These are phyloP conservation scores for Cherax quadricarinatus DNA, from an alignment of 1,140 invertebrate genomes.

Conservation along the genomic window DNA sequence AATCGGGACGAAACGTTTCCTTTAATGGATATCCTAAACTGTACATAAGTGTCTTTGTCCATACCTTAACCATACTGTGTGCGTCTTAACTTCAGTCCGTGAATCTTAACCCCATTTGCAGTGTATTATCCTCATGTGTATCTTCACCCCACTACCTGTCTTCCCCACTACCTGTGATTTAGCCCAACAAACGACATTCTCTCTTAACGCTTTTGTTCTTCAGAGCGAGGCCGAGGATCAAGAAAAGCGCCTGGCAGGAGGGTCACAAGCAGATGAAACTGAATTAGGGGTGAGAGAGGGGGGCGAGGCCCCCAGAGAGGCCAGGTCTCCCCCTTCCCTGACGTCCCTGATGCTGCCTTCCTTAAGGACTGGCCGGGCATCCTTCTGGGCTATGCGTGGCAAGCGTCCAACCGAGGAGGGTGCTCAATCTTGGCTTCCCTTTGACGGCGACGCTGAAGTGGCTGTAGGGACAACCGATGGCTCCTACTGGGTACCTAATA, in stretches of 20 bases:
- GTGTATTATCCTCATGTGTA: too few relatives aligned
- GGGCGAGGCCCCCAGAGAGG: too few relatives aligned
- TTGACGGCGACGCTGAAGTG: not conserved
- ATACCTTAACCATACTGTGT: not conserved
- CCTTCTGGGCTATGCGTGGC: constrained; percentile 2
- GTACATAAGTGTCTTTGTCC: too few relatives aligned
- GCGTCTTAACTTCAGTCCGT: not conserved
- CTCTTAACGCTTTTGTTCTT: too few relatives aligned
- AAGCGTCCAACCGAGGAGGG: not conserved
- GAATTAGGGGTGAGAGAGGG: too few relatives aligned
- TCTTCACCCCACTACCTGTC: too few relatives aligned
- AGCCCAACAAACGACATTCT: too few relatives aligned
- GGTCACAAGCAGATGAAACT: not conserved
- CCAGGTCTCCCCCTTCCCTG: not conserved
- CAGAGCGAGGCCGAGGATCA: not conserved
- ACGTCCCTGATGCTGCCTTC: not conserved
- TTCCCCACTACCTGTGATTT: too few relatives aligned
- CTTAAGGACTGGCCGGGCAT: not conserved
- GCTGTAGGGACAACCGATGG: not conserved
- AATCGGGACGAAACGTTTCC: too few relatives aligned
- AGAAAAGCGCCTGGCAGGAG: not conserved
- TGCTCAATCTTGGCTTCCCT: too few relatives aligned
- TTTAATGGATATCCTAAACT: too few relatives aligned
- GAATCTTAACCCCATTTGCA: too few relatives aligned
- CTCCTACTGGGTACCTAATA: constrained; percentile 32